phyloP scores from a whole-genome alignment of 2,888 invertebrate genomes.

The Diarsia mendica region DNA sequence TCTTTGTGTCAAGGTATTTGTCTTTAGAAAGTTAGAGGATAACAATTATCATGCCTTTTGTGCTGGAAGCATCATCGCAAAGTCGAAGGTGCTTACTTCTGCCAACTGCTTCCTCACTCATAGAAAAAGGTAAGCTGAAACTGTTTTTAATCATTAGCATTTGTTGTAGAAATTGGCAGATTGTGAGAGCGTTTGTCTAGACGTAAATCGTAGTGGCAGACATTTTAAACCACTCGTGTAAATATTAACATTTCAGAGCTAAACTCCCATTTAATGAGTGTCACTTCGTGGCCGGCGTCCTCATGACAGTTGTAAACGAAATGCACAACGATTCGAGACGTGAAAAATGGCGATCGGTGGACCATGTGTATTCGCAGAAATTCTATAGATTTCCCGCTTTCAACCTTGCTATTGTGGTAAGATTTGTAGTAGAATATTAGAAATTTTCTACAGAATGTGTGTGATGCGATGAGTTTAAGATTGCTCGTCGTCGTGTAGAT shows the following conservation, averaged over 20 bases:
- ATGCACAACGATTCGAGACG: conserved; percentile 16
- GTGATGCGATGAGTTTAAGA: background rate
- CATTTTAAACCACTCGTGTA: background rate
- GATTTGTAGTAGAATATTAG: conserved; percentile 16
- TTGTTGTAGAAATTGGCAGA: no score
- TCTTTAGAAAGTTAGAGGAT: conserved; percentile 63
- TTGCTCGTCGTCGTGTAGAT: background rate
- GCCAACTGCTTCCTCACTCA: conserved; percentile 80
- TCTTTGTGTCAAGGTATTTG: conserved; percentile 72
- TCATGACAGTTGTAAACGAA: conserved; percentile 63
- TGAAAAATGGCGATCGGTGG: conserved; percentile 77
- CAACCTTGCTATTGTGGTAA: conserved; percentile 78
- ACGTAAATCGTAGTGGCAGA: no score
- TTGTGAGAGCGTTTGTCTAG: background rate
- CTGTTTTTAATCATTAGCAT: background rate
- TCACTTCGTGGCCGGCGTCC: conserved; percentile 72
- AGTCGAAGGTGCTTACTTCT: conserved; percentile 74
- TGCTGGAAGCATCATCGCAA: conserved; percentile 78
- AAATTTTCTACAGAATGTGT: background rate
- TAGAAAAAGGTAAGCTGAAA: conserved; percentile 73
- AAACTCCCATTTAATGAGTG: conserved; percentile 30
- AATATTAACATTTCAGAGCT: background rate
- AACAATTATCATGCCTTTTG: conserved; percentile 75
- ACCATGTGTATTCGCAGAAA: conserved; percentile 74
- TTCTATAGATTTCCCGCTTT: conserved; percentile 78